Conservation (phyloP, 2,113 vertebrate species). For the Sphyrna mokarran region DNA sequence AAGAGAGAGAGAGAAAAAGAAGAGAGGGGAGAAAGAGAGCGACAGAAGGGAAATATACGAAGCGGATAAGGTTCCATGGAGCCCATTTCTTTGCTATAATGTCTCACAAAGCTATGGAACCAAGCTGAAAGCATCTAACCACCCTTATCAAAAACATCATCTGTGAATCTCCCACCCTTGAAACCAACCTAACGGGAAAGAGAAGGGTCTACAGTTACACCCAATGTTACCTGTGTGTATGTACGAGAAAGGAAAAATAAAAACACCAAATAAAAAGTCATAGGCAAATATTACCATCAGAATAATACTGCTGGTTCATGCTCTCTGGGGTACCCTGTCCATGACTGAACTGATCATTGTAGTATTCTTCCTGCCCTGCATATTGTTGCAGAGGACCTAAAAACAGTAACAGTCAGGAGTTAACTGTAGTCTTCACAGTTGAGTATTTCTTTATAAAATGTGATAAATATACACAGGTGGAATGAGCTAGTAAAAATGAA, state of each 20-base stretch:
- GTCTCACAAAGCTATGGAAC: background rate
- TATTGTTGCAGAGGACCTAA: constrained; percentile 98
- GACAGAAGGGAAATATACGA: background rate
- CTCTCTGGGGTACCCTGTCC: constrained; percentile 97
- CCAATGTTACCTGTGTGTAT: background rate
- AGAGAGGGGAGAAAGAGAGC: background rate
- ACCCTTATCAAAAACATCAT: background rate
- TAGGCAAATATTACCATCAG: constrained; percentile 62
- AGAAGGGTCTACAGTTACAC: background rate
- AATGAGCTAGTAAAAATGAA: background rate
- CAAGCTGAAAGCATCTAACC: background rate
- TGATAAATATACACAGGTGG: background rate
- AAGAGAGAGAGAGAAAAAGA: background rate
- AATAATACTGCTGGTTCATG: constrained; percentile 83
- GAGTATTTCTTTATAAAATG: background rate
- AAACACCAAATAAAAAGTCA: background rate
- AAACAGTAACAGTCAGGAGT: constrained; percentile 57
- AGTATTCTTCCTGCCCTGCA: constrained; percentile 99
- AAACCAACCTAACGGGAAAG: background rate
- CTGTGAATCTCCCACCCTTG: background rate
- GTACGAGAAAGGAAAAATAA: constrained; percentile 38
- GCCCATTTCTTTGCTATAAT: background rate
- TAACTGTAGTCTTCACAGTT: constrained; percentile 9
- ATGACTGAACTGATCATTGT: constrained; percentile 98
- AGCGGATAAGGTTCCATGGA: background rate